Percentiles rank a stretch among this genome's conserved stretches.
phyloP scores from a whole-genome alignment of 2,797 vertebrate genomes.

The Oryzias dopingdopingensis region DNA sequence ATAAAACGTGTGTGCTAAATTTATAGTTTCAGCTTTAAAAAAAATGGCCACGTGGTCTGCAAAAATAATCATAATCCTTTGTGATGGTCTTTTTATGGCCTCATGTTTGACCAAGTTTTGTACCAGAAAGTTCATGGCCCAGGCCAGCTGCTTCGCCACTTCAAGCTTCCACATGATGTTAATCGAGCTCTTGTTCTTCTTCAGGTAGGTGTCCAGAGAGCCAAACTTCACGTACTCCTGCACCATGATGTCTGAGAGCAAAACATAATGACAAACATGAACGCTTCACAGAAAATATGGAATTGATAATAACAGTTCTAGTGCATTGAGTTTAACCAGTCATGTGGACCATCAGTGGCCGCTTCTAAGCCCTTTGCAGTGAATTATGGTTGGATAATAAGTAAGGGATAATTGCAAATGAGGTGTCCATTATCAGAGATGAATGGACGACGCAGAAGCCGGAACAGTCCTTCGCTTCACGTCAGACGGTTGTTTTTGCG shows the following conservation, averaged over 20 bases:
- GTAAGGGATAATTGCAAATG: no score
- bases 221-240: constrained; percentile 96
- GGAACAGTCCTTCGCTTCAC: no score
- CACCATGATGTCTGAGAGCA: constrained; percentile 88
- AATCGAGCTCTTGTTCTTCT: constrained; percentile 88
- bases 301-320: no score
- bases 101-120: constrained; percentile 22
- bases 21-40: neutral
- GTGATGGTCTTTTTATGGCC: neutral
- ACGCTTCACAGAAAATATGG: no score
- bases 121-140: constrained; percentile 98
- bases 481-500: no score
- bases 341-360: neutral
- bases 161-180: constrained; percentile 98
- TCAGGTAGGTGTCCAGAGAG: constrained; percentile 93
- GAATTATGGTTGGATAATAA: constrained; percentile 8
- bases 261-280: neutral
- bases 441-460: no score
- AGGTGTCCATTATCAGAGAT: no score
- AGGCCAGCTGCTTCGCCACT: constrained; percentile 94
- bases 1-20: neutral
- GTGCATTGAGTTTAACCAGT: no score
- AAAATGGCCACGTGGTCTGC: neutral
- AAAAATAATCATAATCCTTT: neutral
- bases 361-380: constrained; percentile 10